Base-by-base conservation (phyloP, 2,797 vertebrate species). In the Myotis myotis region DNA sequence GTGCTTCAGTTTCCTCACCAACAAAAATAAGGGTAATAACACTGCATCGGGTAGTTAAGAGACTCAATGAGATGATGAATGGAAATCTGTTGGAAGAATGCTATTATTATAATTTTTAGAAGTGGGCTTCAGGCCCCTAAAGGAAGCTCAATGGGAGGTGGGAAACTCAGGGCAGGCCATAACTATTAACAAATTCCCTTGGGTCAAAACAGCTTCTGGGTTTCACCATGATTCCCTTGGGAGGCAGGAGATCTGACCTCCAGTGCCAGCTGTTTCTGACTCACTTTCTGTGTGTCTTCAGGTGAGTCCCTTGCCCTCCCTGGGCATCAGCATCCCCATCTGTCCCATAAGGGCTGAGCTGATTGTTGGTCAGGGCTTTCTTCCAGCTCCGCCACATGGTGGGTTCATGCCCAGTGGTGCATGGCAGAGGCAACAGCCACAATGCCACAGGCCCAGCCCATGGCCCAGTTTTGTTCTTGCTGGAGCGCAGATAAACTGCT, bases 1-100 rank as follows among this genome's bases (percentile, higher is more conserved):
- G 70, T 91, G 74, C 38, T 91, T 94, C 51, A 68, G 36, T 62
- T 89, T 94, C 85, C 62, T 86, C 38, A 76, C 64, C 79, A 89
- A 44, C 64, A 83, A 79, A 89, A 85, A 82, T 30, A 36, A 47
- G 30, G 12, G 28, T 82, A 78, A 62, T 41, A 76, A 87, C 83
- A 55, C 16, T 64, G 64, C 6, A 6, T 6, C 36, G 36, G 36
- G 23, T 51, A 91, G 49, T 13, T 78, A 41, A 90, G 79, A 62
- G 81, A 85, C 51, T 81, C 47, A 17, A 2, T n/a, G 62, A 92
- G 85, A 83, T 38, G 87, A 92, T 10, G 41, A 87, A 33, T 84
- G 81, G 55, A 70, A 95, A 71, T 89, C 20, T 49, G 76, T 87
- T 64, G 23, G 47, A 91, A 72, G 38, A 94, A 85, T 25, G 16